Evolutionary conservation across 2,797 vertebrate species (phyloP), one percentile per base, ranked within the genome.

Genomic region (Sciurus carolinensis): DNA sequence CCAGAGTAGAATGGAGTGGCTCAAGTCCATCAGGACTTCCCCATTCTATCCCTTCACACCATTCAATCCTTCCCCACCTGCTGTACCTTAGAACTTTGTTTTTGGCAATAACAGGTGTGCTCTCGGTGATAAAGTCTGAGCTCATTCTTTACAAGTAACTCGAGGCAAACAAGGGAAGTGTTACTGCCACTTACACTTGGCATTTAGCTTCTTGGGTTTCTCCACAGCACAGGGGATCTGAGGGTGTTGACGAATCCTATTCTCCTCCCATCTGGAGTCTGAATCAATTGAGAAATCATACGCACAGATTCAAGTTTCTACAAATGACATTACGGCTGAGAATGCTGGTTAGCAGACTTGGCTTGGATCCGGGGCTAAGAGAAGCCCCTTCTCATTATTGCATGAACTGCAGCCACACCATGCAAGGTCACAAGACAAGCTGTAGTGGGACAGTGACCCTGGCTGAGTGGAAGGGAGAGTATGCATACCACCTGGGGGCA

Each of bases 271-370:
- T 89, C 67, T 91, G 91, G 84, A 67, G 73, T 87, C 67, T 59
- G 57, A 82, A 66, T 26, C 67, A 62, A 62, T 11, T 33, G 39
- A 67, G 76, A 95, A 42, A 85, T 33, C 24, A 59, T 14, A 22
- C 36, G n/a, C 0, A 0, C 71, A 47, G 64, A 42, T 59, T n/a
- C 30, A 73, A 92, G 62, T 59, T 54, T 33, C 0, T 12, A 13
- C 0, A 0, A 47, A 59, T 5, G 54, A 10, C 6, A 1, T 42
- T 64, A 30, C 71, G 33, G 82, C 69, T 0, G 0, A n/a, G 44
- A 59, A 94, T 39, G 12, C 26, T 52, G n/a, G 5, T 42, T 39
- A 66, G 42, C 79, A 92, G 80, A 52, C 44, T 39, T 42, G 57
- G 22, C 30, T 26, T 79, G 54, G n/a, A 75, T 89, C n/a, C n/a